phyloP scores from a whole-genome alignment of 2,113 vertebrate genomes.

The Gavialis gangeticus region DNA sequence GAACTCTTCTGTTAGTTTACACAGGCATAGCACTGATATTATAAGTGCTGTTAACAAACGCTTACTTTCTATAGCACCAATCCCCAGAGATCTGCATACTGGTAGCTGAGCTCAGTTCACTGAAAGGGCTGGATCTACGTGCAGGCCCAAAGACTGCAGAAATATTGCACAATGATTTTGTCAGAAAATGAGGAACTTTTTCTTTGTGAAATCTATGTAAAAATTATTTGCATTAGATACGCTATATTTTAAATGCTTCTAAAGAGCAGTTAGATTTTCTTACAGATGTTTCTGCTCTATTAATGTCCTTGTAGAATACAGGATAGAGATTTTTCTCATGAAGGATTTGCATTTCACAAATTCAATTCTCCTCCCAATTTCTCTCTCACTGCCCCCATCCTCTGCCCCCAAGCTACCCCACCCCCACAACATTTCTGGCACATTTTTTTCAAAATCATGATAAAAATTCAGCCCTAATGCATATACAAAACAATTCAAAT shows the following conservation, averaged over 20 bases:
- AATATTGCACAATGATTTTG: neutral
- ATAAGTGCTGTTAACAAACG: too few relatives aligned
- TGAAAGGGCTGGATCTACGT: neutral
- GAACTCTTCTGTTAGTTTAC: too few relatives aligned
- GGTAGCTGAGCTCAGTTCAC: neutral
- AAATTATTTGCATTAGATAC: neutral
- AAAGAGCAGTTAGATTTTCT: neutral
- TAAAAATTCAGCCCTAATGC: neutral
- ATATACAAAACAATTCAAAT: slow-evolving; percentile 41
- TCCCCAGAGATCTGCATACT: neutral
- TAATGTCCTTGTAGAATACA: neutral
- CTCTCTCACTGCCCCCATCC: neutral
- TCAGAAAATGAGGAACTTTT: neutral
- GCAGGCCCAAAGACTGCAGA: neutral
- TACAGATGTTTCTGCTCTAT: neutral
- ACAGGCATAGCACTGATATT: neutral
- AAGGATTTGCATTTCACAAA: neutral
- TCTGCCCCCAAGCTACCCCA: neutral
- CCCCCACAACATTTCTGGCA: neutral
- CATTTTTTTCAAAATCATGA: neutral
- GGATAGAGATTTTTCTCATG: neutral
- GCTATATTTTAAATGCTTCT: neutral
- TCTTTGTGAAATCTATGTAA: neutral
- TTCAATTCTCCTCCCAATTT: neutral
- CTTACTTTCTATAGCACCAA: neutral